phyloP scores from a whole-genome alignment of 2,888 invertebrate genomes.

The Euplexia lucipara region DNA sequence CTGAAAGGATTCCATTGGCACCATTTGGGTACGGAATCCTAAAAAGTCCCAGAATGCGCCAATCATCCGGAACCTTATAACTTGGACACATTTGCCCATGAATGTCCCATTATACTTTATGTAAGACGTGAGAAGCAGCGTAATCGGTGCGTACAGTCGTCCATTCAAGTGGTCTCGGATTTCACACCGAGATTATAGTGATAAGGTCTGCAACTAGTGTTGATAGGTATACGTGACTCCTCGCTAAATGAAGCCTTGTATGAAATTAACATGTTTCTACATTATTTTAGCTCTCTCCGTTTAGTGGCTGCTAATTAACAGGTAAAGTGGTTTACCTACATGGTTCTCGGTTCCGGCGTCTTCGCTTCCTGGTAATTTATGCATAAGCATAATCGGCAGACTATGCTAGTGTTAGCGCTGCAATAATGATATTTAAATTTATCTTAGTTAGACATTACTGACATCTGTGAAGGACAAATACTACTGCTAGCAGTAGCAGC shows the following conservation, averaged over 20 bases:
- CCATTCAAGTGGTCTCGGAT: constrained; percentile 47
- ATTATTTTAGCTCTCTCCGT: constrained; percentile 42
- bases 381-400: too few relatives aligned
- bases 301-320: constrained; percentile 41
- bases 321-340: background rate
- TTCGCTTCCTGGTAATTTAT: constrained; percentile 37
- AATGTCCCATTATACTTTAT: constrained; percentile 48
- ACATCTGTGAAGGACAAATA: too few relatives aligned
- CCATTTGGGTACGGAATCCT: too few relatives aligned
- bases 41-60: background rate
- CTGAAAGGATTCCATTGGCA: too few relatives aligned
- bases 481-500: too few relatives aligned
- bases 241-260: constrained; percentile 10
- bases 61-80: constrained; percentile 9
- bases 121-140: constrained; percentile 50
- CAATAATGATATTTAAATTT: too few relatives aligned
- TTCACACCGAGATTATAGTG: constrained; percentile 54
- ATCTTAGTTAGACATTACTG: too few relatives aligned
- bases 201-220: constrained; percentile 47
- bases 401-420: too few relatives aligned
- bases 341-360: constrained; percentile 23
- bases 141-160: constrained; percentile 47
- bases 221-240: constrained; percentile 34
- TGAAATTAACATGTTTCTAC: constrained; percentile 25
- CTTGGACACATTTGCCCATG: constrained; percentile 15